These are phyloP conservation scores for Microcebus jonahi DNA, from an alignment of 2,113 vertebrate species.

Conservation along the genomic window DNA sequence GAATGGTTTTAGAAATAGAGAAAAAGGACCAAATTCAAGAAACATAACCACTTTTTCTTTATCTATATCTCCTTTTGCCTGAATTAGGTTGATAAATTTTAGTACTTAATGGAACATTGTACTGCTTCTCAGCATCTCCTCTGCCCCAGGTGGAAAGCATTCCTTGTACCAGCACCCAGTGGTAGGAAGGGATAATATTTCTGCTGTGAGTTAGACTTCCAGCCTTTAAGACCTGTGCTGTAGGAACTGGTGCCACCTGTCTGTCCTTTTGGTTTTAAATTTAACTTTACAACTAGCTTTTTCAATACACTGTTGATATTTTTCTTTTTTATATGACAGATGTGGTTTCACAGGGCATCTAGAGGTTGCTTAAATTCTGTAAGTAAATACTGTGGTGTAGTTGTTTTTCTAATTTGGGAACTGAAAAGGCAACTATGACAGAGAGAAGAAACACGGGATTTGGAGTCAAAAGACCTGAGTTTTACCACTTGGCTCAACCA, in stretches of 20 bases:
- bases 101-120: conserved; percentile 37
- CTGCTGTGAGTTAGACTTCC: conserved; percentile 42
- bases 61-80: conserved; percentile 52
- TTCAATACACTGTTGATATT: conserved; percentile 66
- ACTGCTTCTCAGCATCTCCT: not conserved
- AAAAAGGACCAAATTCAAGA: conserved; percentile 49
- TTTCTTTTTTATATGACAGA: conserved; percentile 64
- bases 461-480: conserved; percentile 21
- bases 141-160: conserved; percentile 56
- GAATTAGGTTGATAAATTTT: conserved; percentile 62
- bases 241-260: conserved; percentile 63
- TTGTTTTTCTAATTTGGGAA: conserved; percentile 60
- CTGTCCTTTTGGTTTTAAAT: conserved; percentile 62
- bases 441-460: conserved; percentile 35
- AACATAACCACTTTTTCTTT: conserved; percentile 47
- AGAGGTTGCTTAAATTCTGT: conserved; percentile 66
- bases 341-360: conserved; percentile 68
- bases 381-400: conserved; percentile 57
- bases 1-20: not conserved
- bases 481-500: conserved; percentile 53
- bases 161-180: conserved; percentile 66
- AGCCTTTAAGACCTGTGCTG: conserved; percentile 49
- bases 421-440: conserved; percentile 54
- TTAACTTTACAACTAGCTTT: conserved; percentile 63
- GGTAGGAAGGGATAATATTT: conserved; percentile 53